These are phyloP conservation scores for Deroplatys truncata DNA, from an alignment of 2,888 invertebrate genomes.

Conservation along the genomic window DNA sequence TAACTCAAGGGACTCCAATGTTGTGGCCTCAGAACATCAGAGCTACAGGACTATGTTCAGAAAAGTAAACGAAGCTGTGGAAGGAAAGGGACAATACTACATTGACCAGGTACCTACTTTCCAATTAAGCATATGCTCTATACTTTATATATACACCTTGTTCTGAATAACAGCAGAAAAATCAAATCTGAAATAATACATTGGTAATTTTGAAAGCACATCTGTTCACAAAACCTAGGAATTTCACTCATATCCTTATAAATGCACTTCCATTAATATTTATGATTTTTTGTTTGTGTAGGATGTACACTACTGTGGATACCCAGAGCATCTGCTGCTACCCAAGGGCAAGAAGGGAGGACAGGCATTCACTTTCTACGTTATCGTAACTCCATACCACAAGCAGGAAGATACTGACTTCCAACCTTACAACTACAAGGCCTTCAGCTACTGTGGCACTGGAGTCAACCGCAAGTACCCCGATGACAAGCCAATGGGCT, in stretches of 20 bases:
- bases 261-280: not conserved
- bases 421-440: slow-evolving; percentile 55
- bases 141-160: not conserved
- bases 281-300: not conserved
- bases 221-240: not conserved
- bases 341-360: slow-evolving; percentile 68
- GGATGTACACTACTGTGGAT: slow-evolving; percentile 53
- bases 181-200: not conserved
- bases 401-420: slow-evolving; percentile 5
- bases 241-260: not conserved
- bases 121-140: not conserved
- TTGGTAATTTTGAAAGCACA: not conserved
- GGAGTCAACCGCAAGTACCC: slow-evolving; percentile 41
- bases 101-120: slow-evolving; percentile 33
- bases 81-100: slow-evolving; percentile 51
- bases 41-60: slow-evolving; percentile 61
- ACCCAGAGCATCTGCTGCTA: slow-evolving; percentile 66
- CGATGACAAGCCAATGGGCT: slow-evolving; percentile 54
- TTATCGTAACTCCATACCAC: slow-evolving; percentile 60
- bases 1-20: slow-evolving; percentile 62
- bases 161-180: not conserved
- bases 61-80: slow-evolving; percentile 53
- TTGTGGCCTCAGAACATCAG: slow-evolving; percentile 59
- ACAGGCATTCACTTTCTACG: slow-evolving; percentile 59
- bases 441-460: slow-evolving; percentile 41